Evolutionary conservation across 2,113 vertebrate species (phyloP).

Genomic region (Oryctolagus cuniculus): mOryCun1.1 NC_091437.1:37548501-37549000

Average conservation of each 20-base stretch:
- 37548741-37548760: constrained; percentile 92
- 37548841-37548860: neutral
- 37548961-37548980: neutral
- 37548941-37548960: neutral
- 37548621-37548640: neutral
- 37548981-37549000: neutral
- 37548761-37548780: constrained; percentile 92
- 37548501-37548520: neutral
- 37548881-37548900: neutral
- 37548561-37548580: neutral
- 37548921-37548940: neutral
- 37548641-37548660: neutral
- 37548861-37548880: neutral
- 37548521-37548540: constrained; percentile 22
- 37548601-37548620: neutral
- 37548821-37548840: neutral
- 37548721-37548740: neutral
- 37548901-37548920: neutral
- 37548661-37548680: neutral
- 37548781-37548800: constrained; percentile 92
- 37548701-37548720: neutral
- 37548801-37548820: constrained; percentile 88
- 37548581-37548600: constrained; percentile 44
- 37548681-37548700: neutral
- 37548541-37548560: constrained; percentile 17